These are phyloP conservation scores for Catocala sponsa DNA, from an alignment of 2,888 invertebrate species.

Conservation along the genomic window DNA sequence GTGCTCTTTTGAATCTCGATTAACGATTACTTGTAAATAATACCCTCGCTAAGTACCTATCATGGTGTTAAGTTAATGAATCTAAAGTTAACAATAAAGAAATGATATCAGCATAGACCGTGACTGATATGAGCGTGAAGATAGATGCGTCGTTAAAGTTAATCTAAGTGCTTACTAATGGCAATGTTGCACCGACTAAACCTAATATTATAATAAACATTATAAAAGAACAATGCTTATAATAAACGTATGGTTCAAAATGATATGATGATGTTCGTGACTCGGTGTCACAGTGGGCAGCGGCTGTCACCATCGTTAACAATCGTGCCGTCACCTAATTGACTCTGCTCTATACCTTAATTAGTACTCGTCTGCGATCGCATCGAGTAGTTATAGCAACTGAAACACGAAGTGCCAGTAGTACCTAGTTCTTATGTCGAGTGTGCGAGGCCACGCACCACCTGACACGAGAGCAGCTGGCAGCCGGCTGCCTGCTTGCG, in stretches of 20 bases:
- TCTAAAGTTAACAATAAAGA: too few species aligned
- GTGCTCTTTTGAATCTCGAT: neutral
- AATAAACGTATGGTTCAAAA: conserved; percentile 26
- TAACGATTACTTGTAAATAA: too few species aligned
- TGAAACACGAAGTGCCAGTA: conserved; percentile 34
- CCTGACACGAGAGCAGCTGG: conserved; percentile 84
- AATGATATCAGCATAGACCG: too few species aligned
- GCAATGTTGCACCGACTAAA: too few species aligned
- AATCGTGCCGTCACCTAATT: conserved; percentile 70
- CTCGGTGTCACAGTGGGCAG: conserved; percentile 35
- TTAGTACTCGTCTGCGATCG: conserved; percentile 56
- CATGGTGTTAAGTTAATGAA: too few species aligned
- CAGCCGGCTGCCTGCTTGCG: conserved; percentile 79
- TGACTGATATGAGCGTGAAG: too few species aligned
- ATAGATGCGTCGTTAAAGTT: too few species aligned
- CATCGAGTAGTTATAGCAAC: conserved; percentile 41
- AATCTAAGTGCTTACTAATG: neutral
- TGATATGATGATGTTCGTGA: conserved; percentile 49
- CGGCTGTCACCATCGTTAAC: conserved; percentile 57
- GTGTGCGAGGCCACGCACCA: conserved; percentile 78
- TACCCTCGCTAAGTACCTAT: too few species aligned
- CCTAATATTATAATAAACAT: neutral
- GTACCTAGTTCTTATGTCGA: conserved; percentile 62
- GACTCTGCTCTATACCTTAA: conserved; percentile 64
- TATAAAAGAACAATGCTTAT: conserved; percentile 12